These are phyloP conservation scores for Phalacrocorax brasilianus DNA, from an alignment of 2,113 vertebrate species.

Conservation along the genomic window DNA sequence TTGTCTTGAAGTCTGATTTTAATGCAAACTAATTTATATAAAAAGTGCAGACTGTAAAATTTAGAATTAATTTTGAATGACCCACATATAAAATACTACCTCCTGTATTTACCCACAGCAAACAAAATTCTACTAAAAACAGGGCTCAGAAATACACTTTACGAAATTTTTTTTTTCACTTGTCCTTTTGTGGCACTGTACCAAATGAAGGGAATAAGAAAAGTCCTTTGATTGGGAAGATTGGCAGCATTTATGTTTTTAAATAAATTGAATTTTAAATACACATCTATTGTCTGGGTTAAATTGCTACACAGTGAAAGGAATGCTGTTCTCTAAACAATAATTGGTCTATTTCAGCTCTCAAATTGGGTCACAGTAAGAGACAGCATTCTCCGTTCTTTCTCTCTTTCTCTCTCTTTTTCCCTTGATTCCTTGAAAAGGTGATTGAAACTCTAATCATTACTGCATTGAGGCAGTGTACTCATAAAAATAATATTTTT, in stretches of 20 bases:
- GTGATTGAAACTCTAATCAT: not conserved
- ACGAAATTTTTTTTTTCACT: not conserved
- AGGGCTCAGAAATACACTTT: not conserved
- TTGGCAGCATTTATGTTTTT: not conserved
- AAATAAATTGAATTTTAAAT: conserved; percentile 17
- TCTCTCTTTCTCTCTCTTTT: not conserved
- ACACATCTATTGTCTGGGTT: conserved; percentile 21
- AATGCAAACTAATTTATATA: not conserved
- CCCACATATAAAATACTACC: not conserved
- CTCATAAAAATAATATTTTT: not conserved
- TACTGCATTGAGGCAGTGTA: not conserved
- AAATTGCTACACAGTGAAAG: not conserved
- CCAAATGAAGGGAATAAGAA: not conserved
- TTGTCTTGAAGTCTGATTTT: not conserved
- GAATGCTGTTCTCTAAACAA: conserved; percentile 5
- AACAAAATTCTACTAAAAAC: not conserved
- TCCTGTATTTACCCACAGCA: not conserved
- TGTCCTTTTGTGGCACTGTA: not conserved
- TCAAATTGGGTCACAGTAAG: conserved; percentile 30
- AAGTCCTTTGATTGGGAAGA: not conserved
- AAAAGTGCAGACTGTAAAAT: not conserved
- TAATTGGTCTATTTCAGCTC: not conserved
- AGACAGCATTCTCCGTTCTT: not conserved
- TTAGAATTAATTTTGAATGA: not conserved
- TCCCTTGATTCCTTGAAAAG: not conserved